phyloP scores from a whole-genome alignment of 2,113 vertebrate genomes.

The Alectura lathami region DNA sequence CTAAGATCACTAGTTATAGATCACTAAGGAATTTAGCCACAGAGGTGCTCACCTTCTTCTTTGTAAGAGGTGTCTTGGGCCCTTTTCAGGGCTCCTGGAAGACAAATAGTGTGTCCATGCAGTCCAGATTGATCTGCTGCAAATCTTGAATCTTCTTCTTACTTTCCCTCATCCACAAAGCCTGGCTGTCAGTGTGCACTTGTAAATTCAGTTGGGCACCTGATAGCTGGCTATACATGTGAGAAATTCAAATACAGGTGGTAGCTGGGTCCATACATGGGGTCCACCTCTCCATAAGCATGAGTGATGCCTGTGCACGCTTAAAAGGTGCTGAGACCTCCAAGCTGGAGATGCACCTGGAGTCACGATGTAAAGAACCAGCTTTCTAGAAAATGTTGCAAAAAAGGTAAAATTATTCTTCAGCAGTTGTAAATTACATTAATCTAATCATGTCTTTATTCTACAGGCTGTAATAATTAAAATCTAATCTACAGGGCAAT shows the following conservation, averaged over 20 bases:
- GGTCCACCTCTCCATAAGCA: not conserved
- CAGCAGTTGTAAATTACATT: not conserved
- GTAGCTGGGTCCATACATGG: not conserved
- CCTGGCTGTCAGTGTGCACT: not conserved
- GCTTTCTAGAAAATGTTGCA: not conserved
- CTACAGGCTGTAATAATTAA: not conserved
- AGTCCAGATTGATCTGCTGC: constrained; percentile 8
- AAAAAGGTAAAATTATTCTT: not conserved
- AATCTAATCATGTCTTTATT: not conserved
- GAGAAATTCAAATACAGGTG: not conserved
- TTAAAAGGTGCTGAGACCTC: not conserved
- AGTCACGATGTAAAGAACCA: rapidly evolving
- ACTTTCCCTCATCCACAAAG: not conserved
- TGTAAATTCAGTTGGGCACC: not conserved
- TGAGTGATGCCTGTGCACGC: not conserved
- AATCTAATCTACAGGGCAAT: not conserved
- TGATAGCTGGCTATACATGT: not conserved
- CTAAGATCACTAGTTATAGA: too few relatives aligned
- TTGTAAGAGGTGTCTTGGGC: not conserved
- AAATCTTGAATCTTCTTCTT: constrained; percentile 3
- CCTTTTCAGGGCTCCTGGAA: not conserved
- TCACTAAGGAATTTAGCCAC: not conserved
- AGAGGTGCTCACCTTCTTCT: not conserved
- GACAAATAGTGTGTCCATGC: constrained; percentile 7
- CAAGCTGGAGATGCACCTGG: not conserved